Evolutionary conservation across 2,113 vertebrate genomes (phyloP).

Genomic region (Silurus meridionalis): DNA sequence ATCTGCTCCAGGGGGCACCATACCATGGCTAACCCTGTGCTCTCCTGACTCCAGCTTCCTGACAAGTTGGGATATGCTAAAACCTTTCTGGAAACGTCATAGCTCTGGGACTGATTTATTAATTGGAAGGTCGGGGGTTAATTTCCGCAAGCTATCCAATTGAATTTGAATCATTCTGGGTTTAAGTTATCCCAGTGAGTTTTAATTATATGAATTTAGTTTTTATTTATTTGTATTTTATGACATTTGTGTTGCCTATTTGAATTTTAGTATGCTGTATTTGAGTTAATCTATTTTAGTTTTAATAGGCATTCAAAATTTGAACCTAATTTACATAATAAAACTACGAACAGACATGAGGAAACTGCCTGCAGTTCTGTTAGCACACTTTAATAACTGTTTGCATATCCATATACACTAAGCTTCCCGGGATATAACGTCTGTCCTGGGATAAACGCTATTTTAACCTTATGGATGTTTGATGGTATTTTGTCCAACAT

Average conservation of each 20-base stretch:
- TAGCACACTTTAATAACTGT: neutral
- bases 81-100: too few species aligned
- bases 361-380: neutral
- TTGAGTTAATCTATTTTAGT: neutral
- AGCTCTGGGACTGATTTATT: too few species aligned
- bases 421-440: neutral
- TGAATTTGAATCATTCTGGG: neutral
- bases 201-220: too few species aligned
- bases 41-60: too few species aligned
- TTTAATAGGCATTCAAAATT: neutral
- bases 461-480: neutral
- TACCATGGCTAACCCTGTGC: too few species aligned
- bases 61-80: too few species aligned
- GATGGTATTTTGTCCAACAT: neutral
- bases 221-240: too few species aligned
- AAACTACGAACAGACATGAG: neutral
- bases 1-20: too few species aligned
- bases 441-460: neutral
- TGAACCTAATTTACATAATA: too few species aligned
- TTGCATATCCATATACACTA: neutral
- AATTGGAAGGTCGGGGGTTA: neutral
- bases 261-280: neutral
- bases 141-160: neutral
- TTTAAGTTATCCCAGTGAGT: too few species aligned
- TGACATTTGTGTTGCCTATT: neutral